Evolutionary conservation across 1,140 invertebrate species (phyloP).

Genomic region (Dermatophagoides farinae): DNA sequence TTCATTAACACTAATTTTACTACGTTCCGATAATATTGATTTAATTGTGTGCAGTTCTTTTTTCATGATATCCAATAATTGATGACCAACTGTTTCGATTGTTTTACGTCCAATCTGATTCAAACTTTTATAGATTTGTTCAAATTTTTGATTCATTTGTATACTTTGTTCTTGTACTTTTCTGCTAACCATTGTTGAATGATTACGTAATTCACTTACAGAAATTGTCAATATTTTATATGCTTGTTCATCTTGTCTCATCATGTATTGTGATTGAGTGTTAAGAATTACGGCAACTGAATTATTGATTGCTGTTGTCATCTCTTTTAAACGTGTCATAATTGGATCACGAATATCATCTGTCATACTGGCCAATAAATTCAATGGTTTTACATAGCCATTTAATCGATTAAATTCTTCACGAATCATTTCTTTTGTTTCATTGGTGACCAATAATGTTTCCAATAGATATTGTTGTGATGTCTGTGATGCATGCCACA

Average conservation of each 20-base stretch:
- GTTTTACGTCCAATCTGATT: neutral
- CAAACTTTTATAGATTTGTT: neutral
- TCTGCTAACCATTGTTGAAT: neutral
- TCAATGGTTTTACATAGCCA: neutral
- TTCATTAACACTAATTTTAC: neutral
- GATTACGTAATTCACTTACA: neutral
- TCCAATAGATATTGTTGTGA: slow-evolving; percentile 8
- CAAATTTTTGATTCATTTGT: neutral
- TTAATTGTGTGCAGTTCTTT: neutral
- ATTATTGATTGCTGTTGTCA: slow-evolving; percentile 4
- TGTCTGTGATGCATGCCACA: slow-evolving; percentile 11
- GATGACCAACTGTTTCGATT: neutral
- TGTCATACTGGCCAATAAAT: neutral
- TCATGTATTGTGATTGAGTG: neutral
- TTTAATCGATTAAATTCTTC: slow-evolving; percentile 1
- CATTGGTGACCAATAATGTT: neutral
- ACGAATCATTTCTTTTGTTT: neutral
- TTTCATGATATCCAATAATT: neutral
- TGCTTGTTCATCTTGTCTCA: neutral
- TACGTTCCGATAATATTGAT: neutral
- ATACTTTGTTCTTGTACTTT: neutral
- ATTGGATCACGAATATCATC: slow-evolving; percentile 10
- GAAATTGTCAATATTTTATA: neutral
- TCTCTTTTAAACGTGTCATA: neutral
- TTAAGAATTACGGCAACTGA: slow-evolving; percentile 6